A percentile compares a stretch with the other conserved stretches of the same genome.
These are phyloP conservation scores for Drosophila kuntzei DNA, from an alignment of 2,888 invertebrate species.

Conservation along the genomic window DNA sequence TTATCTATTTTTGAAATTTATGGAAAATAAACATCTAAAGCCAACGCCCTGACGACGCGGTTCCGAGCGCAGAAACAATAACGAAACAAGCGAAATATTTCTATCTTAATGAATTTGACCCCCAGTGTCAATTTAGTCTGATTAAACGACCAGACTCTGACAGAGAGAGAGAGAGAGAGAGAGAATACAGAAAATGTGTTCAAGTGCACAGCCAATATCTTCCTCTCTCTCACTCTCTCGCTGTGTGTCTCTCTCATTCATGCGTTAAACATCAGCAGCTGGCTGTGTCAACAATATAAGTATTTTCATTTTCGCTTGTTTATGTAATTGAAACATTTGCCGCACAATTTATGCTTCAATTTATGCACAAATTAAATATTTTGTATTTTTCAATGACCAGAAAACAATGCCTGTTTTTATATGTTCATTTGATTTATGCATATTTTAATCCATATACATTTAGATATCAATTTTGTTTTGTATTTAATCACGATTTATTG, in stretches of 20 bases:
- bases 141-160: constrained; percentile 77
- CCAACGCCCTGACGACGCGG: constrained; percentile 52
- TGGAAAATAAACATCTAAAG: constrained; percentile 24
- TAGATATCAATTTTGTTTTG: constrained; percentile 12
- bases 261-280: constrained; percentile 14
- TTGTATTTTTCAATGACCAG: constrained; percentile 34
- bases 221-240: background rate
- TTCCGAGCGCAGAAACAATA: constrained; percentile 53
- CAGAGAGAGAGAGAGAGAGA: background rate
- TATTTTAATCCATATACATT: constrained; percentile 23
- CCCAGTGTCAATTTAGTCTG: constrained; percentile 85
- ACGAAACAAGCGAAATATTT: constrained; percentile 68
- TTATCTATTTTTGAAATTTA: constrained; percentile 60
- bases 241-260: background rate
- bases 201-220: constrained; percentile 21
- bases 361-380: constrained; percentile 52
- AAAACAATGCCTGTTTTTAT: constrained; percentile 21
- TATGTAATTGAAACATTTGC: constrained; percentile 67
- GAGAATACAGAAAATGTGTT: constrained; percentile 21
- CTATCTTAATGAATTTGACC: constrained; percentile 84
- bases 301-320: constrained; percentile 29
- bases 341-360: constrained; percentile 48
- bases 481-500: constrained; percentile 9
- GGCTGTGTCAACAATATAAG: constrained; percentile 28
- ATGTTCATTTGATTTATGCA: constrained; percentile 12